A percentile compares a stretch with the other conserved stretches of the same genome.
Evolutionary conservation across 2,113 vertebrate species (phyloP).

Genomic region (Carollia perspicillata): DNA sequence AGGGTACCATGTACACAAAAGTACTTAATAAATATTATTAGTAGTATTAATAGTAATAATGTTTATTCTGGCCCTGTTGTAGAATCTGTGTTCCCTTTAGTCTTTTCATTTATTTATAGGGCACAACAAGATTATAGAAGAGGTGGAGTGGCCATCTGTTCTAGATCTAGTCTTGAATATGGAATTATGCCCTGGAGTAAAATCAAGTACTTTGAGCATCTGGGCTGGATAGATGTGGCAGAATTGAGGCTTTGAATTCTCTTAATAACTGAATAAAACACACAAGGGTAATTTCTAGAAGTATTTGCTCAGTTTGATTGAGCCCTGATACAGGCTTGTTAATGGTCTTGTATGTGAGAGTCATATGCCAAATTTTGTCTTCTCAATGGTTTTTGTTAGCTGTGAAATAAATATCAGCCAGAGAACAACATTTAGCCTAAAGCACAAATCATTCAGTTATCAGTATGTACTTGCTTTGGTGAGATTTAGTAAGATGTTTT

Average conservation of each 20-base stretch:
- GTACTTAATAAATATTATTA: conserved; percentile 64
- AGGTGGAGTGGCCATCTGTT: conserved; percentile 70
- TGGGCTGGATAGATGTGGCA: conserved; percentile 61
- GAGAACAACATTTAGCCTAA: background rate
- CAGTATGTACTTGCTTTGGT: conserved; percentile 18
- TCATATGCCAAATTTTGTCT: conserved; percentile 39
- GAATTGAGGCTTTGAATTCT: conserved; percentile 59
- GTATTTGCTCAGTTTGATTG: conserved; percentile 61
- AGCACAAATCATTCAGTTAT: conserved; percentile 17
- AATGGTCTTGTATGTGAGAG: conserved; percentile 43
- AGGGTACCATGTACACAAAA: background rate
- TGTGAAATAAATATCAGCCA: conserved; percentile 11
- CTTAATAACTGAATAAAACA: conserved; percentile 61
- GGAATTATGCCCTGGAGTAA: conserved; percentile 65
- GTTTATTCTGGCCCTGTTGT: conserved; percentile 58
- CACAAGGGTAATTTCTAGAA: conserved; percentile 66
- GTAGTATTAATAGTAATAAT: conserved; percentile 62
- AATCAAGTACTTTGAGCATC: conserved; percentile 65
- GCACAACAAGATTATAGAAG: conserved; percentile 44
- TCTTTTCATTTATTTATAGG: conserved; percentile 64
- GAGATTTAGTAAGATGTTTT: conserved; percentile 29
- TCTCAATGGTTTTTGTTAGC: conserved; percentile 26
- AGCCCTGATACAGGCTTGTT: conserved; percentile 37
- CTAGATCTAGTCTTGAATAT: conserved; percentile 73
- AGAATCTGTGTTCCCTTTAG: conserved; percentile 56